Percentiles rank a stretch among this genome's conserved stretches.
These are phyloP conservation scores for Ecdyonurus torrentis DNA, from an alignment of 2,888 invertebrate genomes.

Conservation along the genomic window DNA sequence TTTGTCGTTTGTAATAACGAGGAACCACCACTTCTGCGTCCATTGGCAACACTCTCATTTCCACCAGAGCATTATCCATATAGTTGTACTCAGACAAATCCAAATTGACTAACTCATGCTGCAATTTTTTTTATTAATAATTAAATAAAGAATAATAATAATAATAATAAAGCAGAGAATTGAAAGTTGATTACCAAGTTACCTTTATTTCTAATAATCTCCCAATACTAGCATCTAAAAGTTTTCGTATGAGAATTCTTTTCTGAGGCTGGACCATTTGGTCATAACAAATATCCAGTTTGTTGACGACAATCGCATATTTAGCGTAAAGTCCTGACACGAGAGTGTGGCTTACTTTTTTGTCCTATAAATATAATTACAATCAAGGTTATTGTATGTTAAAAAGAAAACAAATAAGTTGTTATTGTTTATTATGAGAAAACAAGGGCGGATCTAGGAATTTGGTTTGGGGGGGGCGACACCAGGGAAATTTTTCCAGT, in stretches of 20 bases:
- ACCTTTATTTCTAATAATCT: constrained; percentile 7
- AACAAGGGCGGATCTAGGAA: too few relatives aligned
- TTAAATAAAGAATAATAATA: neutral
- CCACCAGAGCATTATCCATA: constrained; percentile 50
- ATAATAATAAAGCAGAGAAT: too few relatives aligned
- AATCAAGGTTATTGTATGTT: too few relatives aligned
- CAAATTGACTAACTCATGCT: constrained; percentile 12
- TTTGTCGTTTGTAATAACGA: constrained; percentile 42
- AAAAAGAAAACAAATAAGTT: too few relatives aligned
- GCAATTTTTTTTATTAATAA: neutral
- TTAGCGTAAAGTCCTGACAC: constrained; percentile 3
- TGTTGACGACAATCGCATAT: constrained; percentile 26
- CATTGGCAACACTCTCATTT: constrained; percentile 48
- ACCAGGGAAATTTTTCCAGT: too few relatives aligned
- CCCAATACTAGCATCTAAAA: constrained; percentile 40
- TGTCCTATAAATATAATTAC: neutral
- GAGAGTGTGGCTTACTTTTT: neutral
- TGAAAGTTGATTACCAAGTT: too few relatives aligned
- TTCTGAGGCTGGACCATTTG: constrained; percentile 44
- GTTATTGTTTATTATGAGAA: too few relatives aligned
- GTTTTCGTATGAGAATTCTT: constrained; percentile 33
- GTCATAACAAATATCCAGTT: constrained; percentile 40
- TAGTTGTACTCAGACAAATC: constrained; percentile 33
- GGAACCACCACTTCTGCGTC: constrained; percentile 46
- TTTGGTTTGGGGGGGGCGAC: too few relatives aligned